Conservation (phyloP, 2,113 vertebrate genomes). For the Mungos mungo region DNA sequence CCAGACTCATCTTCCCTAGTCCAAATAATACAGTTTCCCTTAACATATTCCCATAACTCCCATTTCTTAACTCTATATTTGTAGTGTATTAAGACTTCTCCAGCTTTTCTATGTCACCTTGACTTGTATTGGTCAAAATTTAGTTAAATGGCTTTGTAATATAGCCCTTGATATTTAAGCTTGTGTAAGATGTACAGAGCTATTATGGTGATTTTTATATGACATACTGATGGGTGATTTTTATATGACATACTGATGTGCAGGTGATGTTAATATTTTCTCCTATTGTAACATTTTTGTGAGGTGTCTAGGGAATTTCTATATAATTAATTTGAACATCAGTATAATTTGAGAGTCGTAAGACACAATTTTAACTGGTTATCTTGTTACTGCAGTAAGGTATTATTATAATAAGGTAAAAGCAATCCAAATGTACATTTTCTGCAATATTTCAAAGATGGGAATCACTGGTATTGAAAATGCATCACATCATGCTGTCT, state of each 20-base stretch:
- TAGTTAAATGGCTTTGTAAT: neutral
- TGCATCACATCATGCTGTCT: neutral
- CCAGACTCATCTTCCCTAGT: neutral
- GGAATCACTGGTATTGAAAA: neutral
- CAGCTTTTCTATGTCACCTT: neutral
- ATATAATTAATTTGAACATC: neutral
- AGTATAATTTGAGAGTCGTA: neutral
- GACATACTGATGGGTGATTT: neutral
- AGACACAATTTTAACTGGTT: neutral
- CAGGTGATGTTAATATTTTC: neutral
- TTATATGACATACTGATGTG: neutral
- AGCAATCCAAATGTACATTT: neutral
- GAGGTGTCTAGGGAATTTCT: neutral
- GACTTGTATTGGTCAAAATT: neutral
- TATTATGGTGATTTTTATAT: neutral
- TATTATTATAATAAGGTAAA: neutral
- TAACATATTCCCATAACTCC: neutral
- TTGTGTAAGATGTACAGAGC: neutral
- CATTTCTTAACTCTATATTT: neutral
- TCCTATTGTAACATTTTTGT: neutral
- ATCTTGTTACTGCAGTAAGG: neutral
- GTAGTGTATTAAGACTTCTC: neutral
- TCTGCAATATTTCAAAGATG: neutral
- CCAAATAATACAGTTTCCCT: slow-evolving; percentile 30
- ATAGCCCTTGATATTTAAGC: neutral